Evolutionary conservation across 2,797 vertebrate genomes (phyloP).

Genomic region (Fundulus diaphanus): DNA sequence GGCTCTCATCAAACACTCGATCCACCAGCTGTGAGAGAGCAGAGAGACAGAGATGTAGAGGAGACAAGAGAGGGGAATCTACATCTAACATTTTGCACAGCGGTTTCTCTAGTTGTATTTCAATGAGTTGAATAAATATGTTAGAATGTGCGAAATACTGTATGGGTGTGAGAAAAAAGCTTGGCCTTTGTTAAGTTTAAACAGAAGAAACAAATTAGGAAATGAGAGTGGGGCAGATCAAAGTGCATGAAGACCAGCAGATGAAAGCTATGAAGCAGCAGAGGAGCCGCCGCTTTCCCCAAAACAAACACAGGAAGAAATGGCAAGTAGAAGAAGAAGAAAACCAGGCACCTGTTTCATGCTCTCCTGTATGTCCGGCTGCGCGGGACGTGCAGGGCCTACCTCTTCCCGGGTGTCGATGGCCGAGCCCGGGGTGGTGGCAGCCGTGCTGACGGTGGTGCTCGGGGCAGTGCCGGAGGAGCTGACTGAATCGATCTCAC

Average conservation of each 20-base stretch:
- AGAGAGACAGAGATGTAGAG: conserved; percentile 1
- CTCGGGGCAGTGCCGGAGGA: conserved; percentile 98
- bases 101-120: conserved; percentile 3
- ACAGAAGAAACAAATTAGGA: conserved; percentile 21
- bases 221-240: conserved; percentile 22
- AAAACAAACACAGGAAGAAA: conserved; percentile 24
- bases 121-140: conserved; percentile 8
- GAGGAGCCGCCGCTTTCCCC: conserved; percentile 6
- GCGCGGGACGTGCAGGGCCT: conserved; percentile 87
- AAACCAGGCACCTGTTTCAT: conserved; percentile 81
- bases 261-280: conserved; percentile 33
- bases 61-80: background rate
- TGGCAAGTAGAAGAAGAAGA: conserved; percentile 59
- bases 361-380: conserved; percentile 86
- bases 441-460: conserved; percentile 98
- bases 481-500: conserved; percentile 98
- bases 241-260: conserved; percentile 20
- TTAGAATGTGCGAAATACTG: conserved; percentile 21
- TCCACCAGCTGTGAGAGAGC: conserved; percentile 88
- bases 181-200: background rate
- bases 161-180: conserved; percentile 1
- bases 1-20: conserved; percentile 97
- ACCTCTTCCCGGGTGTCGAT: conserved; percentile 99
- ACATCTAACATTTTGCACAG: background rate
- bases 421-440: conserved; percentile 98